These are phyloP conservation scores for Drosophila acutilabella DNA, from an alignment of 2,888 invertebrate genomes.

Conservation along the genomic window DNA sequence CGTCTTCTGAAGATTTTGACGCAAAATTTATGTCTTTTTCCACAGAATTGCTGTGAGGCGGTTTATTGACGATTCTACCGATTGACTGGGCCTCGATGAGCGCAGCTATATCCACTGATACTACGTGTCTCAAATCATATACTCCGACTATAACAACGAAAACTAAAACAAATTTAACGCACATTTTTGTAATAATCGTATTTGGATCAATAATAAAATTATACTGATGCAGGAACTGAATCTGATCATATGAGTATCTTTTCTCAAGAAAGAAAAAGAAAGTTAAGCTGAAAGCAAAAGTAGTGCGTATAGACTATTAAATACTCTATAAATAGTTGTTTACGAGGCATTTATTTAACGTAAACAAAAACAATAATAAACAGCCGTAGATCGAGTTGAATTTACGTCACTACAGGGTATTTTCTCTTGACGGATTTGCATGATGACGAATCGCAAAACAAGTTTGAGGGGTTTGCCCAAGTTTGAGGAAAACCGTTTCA, in stretches of 20 bases:
- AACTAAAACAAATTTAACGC: slow-evolving; percentile 3
- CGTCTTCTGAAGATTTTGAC: neutral
- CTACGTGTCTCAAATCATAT: neutral
- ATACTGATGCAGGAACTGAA: slow-evolving; percentile 8
- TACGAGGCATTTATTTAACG: neutral
- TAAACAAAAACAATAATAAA: neutral
- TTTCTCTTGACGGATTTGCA: neutral
- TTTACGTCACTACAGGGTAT: neutral
- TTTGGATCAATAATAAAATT: slow-evolving; percentile 8
- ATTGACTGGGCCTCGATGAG: slow-evolving; percentile 24
- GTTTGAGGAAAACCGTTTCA: neutral
- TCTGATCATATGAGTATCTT: slow-evolving; percentile 3
- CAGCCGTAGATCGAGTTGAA: neutral
- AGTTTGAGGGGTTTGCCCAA: neutral
- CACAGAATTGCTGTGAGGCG: neutral
- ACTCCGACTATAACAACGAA: neutral
- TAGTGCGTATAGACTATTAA: neutral
- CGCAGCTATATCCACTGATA: neutral
- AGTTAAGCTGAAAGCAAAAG: slow-evolving; percentile 1
- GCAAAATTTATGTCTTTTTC: neutral
- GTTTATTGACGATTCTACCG: slow-evolving; percentile 27
- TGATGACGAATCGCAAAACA: slow-evolving; percentile 2
- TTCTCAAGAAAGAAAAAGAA: slow-evolving; percentile 18
- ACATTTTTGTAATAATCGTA: slow-evolving; percentile 12
- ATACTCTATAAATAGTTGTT: slow-evolving; percentile 7